Evolutionary conservation across 2,113 vertebrate species (phyloP).

Genomic region (Panurus biarmicus): DNA sequence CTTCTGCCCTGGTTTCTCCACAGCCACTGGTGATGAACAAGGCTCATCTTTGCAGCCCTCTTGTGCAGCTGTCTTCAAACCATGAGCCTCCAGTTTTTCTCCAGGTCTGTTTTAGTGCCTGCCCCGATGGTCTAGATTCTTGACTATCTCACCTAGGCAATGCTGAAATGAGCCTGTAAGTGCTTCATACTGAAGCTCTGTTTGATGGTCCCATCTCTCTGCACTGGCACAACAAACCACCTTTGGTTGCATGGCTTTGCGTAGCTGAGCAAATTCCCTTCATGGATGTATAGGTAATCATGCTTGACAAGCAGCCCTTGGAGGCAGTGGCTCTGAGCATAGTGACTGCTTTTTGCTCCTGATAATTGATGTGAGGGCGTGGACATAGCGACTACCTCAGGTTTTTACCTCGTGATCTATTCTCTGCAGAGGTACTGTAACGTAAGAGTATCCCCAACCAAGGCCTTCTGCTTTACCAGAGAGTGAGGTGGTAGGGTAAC

Average conservation of each 20-base stretch:
- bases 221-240: neutral
- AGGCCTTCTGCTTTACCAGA: neutral
- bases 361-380: neutral
- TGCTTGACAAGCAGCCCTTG: neutral
- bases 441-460: neutral
- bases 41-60: neutral
- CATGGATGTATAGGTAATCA: fast-evolving
- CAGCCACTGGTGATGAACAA: neutral
- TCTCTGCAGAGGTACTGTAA: neutral
- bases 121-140: neutral
- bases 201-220: neutral
- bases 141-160: neutral
- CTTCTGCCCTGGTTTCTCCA: neutral
- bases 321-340: neutral
- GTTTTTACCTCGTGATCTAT: neutral
- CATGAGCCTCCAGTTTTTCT: neutral
- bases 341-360: neutral
- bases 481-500: neutral
- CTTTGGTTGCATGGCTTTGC: neutral
- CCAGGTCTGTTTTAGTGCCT: neutral
- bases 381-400: neutral
- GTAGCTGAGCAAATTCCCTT: neutral
- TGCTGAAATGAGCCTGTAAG: neutral
- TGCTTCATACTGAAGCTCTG: neutral
- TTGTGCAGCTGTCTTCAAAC: neutral